Evolutionary conservation across 2,888 invertebrate genomes (phyloP).

Genomic region (Endomychus coccineus): DNA sequence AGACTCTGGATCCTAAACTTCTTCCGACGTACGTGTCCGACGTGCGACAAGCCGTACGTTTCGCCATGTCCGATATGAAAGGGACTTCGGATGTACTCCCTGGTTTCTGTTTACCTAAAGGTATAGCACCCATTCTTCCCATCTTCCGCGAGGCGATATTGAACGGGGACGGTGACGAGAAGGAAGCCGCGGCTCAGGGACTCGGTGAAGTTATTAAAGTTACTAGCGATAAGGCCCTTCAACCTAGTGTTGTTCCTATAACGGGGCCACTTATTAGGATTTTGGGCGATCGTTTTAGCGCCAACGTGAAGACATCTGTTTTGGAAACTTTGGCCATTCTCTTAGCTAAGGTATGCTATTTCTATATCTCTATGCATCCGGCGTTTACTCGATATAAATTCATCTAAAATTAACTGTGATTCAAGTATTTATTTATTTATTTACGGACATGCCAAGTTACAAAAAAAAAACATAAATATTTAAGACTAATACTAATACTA

Average conservation of each 20-base stretch:
- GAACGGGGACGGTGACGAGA: conserved; percentile 90
- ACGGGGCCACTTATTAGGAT: conserved; percentile 97
- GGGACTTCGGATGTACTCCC: conserved; percentile 66
- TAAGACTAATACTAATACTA: too few relatives aligned
- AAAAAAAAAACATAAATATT: too few relatives aligned
- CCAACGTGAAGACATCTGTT: conserved; percentile 92
- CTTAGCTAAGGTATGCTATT: conserved; percentile 69
- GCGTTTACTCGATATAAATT: too few relatives aligned
- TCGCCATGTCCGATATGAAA: conserved; percentile 79
- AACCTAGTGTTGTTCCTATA: conserved; percentile 93
- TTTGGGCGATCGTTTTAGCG: conserved; percentile 89
- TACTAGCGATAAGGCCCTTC: conserved; percentile 80
- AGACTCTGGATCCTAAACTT: conserved; percentile 74
- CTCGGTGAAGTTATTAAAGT: conserved; percentile 70
- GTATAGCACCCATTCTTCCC: conserved; percentile 83
- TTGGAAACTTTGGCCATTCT: conserved; percentile 87
- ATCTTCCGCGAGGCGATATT: conserved; percentile 95
- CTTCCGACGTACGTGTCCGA: conserved; percentile 83
- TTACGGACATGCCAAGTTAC: too few relatives aligned
- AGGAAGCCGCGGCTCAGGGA: conserved; percentile 91
- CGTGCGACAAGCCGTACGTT: conserved; percentile 87
- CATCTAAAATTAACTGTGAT: too few relatives aligned
- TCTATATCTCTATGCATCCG: too few relatives aligned
- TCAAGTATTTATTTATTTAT: too few relatives aligned
- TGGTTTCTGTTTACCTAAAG: conserved; percentile 89